phyloP scores from a whole-genome alignment of 2,888 invertebrate genomes.

The Fissipunctia ypsillon region DNA sequence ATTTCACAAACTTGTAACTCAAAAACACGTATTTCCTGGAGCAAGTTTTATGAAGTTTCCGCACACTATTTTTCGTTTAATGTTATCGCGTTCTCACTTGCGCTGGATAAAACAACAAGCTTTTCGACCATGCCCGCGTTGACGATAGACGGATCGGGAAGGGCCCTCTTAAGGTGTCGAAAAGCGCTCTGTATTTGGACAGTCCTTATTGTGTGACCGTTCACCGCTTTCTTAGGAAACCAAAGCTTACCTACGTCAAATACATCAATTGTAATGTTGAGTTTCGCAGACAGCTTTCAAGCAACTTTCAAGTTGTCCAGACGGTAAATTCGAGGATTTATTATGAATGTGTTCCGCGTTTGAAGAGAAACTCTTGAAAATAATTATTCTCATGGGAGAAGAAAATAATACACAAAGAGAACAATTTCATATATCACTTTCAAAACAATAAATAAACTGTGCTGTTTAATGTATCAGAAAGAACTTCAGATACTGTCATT shows the following conservation, averaged over 20 bases:
- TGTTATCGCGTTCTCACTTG: too few species aligned
- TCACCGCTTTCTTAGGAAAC: not conserved
- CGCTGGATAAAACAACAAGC: too few species aligned
- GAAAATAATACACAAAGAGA: not conserved
- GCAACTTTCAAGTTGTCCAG: conserved; percentile 13
- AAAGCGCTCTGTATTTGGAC: not conserved
- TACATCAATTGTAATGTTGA: conserved; percentile 35
- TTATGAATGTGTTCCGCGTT: conserved; percentile 18
- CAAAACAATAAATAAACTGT: not conserved
- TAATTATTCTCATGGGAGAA: not conserved
- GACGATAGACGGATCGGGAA: too few species aligned
- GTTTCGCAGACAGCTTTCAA: conserved; percentile 19
- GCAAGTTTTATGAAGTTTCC: too few species aligned
- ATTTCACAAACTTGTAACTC: too few species aligned
- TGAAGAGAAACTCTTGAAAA: not conserved
- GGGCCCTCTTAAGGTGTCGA: not conserved
- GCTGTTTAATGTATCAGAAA: not conserved
- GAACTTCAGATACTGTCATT: not conserved
- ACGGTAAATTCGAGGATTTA: conserved; percentile 12
- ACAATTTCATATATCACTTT: not conserved
- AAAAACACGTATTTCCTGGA: too few species aligned
- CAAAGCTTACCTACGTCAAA: conserved; percentile 14
- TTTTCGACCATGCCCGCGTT: too few species aligned
- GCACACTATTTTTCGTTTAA: too few species aligned
- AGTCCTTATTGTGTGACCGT: not conserved